Evolutionary conservation across 2,797 vertebrate genomes (phyloP).

Genomic region (Smutsia gigantea): DNA sequence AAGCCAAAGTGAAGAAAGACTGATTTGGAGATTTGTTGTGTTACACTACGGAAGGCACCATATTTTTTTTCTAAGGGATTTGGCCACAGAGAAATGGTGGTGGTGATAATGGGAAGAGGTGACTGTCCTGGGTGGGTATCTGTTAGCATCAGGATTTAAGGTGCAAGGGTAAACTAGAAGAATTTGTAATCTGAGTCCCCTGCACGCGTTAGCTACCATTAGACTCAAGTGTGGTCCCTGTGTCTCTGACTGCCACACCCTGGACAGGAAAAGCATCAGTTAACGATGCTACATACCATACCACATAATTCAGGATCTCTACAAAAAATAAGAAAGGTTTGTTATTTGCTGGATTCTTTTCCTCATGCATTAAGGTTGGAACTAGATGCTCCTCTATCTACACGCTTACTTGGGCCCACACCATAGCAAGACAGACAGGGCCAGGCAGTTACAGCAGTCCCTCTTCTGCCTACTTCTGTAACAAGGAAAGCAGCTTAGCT

Average conservation of each 20-base stretch:
- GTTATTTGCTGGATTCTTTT: background rate
- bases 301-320: background rate
- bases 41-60: background rate
- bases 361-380: background rate
- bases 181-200: background rate
- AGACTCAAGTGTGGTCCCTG: background rate
- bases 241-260: background rate
- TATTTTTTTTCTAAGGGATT: background rate
- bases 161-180: background rate
- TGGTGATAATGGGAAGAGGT: background rate
- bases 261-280: background rate
- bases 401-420: background rate
- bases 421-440: background rate
- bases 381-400: background rate
- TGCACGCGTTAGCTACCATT: background rate
- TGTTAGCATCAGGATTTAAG: background rate
- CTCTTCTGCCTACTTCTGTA: background rate
- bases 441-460: background rate
- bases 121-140: background rate
- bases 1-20: background rate
- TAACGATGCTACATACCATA: background rate
- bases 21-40: background rate
- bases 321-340: background rate
- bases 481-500: background rate
- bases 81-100: background rate